Evolutionary conservation across 2,113 vertebrate species (phyloP), one percentile per base, ranked within the genome.

Genomic region (Muntiacus reevesi): DNA sequence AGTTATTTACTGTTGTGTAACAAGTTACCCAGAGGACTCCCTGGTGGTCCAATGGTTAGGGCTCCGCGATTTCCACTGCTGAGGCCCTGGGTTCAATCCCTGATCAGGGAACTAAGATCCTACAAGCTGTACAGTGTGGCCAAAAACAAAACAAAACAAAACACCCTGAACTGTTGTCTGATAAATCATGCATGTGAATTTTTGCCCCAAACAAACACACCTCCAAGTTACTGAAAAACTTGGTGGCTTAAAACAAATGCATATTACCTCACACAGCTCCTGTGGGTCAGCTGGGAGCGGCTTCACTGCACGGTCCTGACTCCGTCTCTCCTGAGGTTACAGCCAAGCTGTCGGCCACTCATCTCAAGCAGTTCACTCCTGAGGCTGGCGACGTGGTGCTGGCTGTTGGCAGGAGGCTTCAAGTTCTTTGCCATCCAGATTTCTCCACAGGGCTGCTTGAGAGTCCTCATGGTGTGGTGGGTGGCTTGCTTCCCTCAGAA

Each of bases 361-460:
- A 25, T 74, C 62, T 7, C 5, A 36, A 93, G 81, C 7, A 67
- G 50, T 78, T 52, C 83, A 21, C 19, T 50, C 9, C 27, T 23
- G 6, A 36, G 64, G 57, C 43, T 50, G 64, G 43, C 19, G n/a
- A 50, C 36, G 47, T 36, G 40, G 81, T 11, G 2, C 79, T 59
- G 62, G 82, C 36, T 52, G 57, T 21, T 91, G 91, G 79, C 89
- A 90, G 78, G n/a, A 60, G 40, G 50, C 40, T 50, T 88, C 15
- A 16, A 15, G 76, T 90, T 82, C 87, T 43, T 47, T 60, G 62
- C 78, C 52, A 57, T 30, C 55, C 55, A 67, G 74, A 93, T 78
- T n/a, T 84, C 50, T 89, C 90, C 28, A 25, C 0, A 6, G 50
- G 47, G 36, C 87, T 54, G 43, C 57, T 25, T 57, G 76, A 43